These are phyloP conservation scores for Parotocinclus haroldoi DNA, from an alignment of 2,797 vertebrate genomes.

Conservation along the genomic window DNA sequence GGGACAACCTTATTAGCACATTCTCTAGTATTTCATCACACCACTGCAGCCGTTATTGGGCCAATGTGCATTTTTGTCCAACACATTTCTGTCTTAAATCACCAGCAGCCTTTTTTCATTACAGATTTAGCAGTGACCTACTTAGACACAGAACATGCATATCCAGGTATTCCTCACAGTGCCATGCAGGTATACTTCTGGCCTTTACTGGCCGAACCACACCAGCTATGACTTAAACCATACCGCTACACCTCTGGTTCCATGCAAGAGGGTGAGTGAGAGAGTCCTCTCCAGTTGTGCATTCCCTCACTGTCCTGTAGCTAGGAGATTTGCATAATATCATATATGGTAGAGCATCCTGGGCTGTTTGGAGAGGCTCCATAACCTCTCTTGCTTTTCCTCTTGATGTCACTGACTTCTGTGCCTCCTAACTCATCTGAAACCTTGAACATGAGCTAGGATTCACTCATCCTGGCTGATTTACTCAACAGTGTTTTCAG, in stretches of 20 bases:
- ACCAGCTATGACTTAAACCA: slow-evolving; percentile 50
- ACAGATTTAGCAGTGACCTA: slow-evolving; percentile 53
- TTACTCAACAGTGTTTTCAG: slow-evolving; percentile 27
- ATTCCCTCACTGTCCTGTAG: slow-evolving; percentile 24
- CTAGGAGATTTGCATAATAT: slow-evolving; percentile 18
- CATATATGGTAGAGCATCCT: neutral
- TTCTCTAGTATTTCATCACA: slow-evolving; percentile 26
- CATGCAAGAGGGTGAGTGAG: slow-evolving; percentile 30
- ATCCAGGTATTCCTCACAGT: slow-evolving; percentile 51
- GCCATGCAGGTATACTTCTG: slow-evolving; percentile 47
- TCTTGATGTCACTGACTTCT: slow-evolving; percentile 41
- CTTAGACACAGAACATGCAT: slow-evolving; percentile 56
- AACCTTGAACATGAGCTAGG: slow-evolving; percentile 18
- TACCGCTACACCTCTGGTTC: slow-evolving; percentile 47
- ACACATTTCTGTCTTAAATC: slow-evolving; percentile 69
- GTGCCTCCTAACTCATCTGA: slow-evolving; percentile 42
- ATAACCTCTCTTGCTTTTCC: slow-evolving; percentile 14
- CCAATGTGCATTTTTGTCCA: slow-evolving; percentile 36
- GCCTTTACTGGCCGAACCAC: slow-evolving; percentile 42
- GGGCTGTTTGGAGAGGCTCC: slow-evolving; percentile 1
- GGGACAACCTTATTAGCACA: slow-evolving; percentile 45
- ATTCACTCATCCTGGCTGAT: slow-evolving; percentile 16
- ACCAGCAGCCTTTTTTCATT: slow-evolving; percentile 74
- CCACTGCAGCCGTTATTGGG: slow-evolving; percentile 43
- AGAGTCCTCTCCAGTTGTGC: neutral